A percentile compares a stretch with the other conserved stretches of the same genome.
These are phyloP conservation scores for Aelia acuminata DNA, from an alignment of 2,888 invertebrate genomes.

Conservation along the genomic window DNA sequence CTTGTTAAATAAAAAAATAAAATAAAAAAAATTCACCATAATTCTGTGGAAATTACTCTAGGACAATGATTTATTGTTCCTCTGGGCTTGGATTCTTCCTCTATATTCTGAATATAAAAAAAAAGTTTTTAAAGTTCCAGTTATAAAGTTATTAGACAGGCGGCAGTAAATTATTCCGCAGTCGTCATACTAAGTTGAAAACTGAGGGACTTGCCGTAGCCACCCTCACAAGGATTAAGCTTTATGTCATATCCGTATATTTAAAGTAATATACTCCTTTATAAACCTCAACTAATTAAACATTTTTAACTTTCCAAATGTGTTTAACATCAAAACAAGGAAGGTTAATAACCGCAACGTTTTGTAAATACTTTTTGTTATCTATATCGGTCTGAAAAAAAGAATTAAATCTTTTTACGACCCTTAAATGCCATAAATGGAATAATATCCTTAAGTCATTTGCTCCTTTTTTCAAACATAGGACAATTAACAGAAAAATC, in stretches of 20 bases:
- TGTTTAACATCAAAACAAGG: background rate
- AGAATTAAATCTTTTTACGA: too few relatives aligned
- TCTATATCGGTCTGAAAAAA: too few relatives aligned
- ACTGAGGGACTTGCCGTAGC: conserved; percentile 30
- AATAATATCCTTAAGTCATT: too few relatives aligned
- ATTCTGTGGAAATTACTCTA: conserved; percentile 46
- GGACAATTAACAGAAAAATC: too few relatives aligned
- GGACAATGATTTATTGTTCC: conserved; percentile 52
- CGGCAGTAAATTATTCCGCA: conserved; percentile 53
- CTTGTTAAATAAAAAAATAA: conserved; percentile 39
- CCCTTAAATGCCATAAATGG: too few relatives aligned
- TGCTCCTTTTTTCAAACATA: too few relatives aligned
- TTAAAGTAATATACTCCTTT: conserved; percentile 4
- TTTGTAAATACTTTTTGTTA: too few relatives aligned
- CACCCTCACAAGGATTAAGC: conserved; percentile 15
- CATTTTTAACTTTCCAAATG: background rate
- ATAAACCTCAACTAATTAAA: background rate
- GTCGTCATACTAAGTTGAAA: conserved; percentile 55
- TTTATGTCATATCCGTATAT: conserved; percentile 44
- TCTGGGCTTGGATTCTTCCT: conserved; percentile 31
- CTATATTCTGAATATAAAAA: conserved; percentile 40
- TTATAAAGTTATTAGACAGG: conserved; percentile 56
- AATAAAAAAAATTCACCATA: background rate
- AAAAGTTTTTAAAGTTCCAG: conserved; percentile 51
- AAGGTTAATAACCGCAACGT: too few relatives aligned